Evolutionary conservation across 2,888 invertebrate genomes (phyloP).

Genomic region (Tenthredo distinguenda): DNA sequence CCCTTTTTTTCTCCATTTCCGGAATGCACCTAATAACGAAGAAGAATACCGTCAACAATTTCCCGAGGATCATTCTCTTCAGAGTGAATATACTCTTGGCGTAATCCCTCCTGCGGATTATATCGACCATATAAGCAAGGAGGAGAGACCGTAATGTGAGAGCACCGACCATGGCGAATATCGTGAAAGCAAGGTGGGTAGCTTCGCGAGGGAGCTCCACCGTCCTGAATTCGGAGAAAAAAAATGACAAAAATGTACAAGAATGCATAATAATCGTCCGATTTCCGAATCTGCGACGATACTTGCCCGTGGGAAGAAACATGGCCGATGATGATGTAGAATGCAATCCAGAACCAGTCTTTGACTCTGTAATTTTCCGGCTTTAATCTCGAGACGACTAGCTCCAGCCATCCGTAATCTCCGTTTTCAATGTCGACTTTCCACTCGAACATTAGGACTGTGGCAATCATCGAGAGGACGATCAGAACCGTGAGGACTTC

Average conservation of each 20-base stretch:
- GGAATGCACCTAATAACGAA: not conserved
- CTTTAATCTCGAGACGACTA: not conserved
- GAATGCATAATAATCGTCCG: not conserved
- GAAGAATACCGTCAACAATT: not conserved
- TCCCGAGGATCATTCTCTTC: slow-evolving; percentile 3
- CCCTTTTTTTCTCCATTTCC: not conserved
- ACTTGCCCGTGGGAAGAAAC: slow-evolving; percentile 33
- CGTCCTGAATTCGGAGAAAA: not conserved
- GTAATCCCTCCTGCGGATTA: slow-evolving; percentile 19
- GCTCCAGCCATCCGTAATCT: not conserved
- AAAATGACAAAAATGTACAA: not conserved
- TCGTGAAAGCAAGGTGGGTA: not conserved
- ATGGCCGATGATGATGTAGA: slow-evolving; percentile 16
- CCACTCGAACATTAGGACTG: slow-evolving; percentile 27
- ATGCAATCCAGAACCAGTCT: slow-evolving; percentile 29
- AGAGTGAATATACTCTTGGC: slow-evolving; percentile 28
- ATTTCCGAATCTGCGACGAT: not conserved
- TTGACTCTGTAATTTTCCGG: not conserved
- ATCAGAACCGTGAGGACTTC: not conserved
- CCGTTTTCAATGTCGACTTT: not conserved
- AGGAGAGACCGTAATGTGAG: slow-evolving; percentile 23
- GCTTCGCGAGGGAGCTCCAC: not conserved
- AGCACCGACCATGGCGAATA: slow-evolving; percentile 19
- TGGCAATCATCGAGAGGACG: not conserved
- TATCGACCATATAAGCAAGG: slow-evolving; percentile 36